Evolutionary conservation across 2,113 vertebrate species (phyloP).

Genomic region (Oryzias melastigma): DNA sequence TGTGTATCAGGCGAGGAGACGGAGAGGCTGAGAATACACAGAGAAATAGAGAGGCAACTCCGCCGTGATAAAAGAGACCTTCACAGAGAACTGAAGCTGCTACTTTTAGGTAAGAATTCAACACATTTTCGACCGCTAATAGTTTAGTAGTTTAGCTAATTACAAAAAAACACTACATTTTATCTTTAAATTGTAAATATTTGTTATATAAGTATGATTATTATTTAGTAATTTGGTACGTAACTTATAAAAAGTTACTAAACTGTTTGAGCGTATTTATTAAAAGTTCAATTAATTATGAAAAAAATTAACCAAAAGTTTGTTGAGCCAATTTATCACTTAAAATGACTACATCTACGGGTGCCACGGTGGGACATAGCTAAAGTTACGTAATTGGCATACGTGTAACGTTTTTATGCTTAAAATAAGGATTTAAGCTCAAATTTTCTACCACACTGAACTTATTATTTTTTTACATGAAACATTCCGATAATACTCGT

Average conservation of each 20-base stretch:
- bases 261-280: no score
- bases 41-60: constrained; percentile 83
- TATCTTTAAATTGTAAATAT: not conserved
- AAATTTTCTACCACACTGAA: no score
- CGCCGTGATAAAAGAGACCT: constrained; percentile 72
- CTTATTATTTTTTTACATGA: no score
- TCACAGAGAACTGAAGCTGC: constrained; percentile 78
- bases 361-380: not conserved
- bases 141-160: not conserved
- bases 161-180: not conserved
- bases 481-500: no score
- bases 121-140: no score
- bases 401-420: no score
- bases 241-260: no score
- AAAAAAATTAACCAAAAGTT: not conserved
- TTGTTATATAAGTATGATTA: not conserved
- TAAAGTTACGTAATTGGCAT: not conserved
- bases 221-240: not conserved
- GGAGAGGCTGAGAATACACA: constrained; percentile 77
- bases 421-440: no score
- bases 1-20: constrained; percentile 76
- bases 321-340: not conserved
- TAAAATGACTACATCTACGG: not conserved
- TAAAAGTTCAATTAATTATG: not conserved
- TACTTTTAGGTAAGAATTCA: constrained; percentile 82